Evolutionary conservation across 2,797 vertebrate species (phyloP), one percentile per base, ranked within the genome.

Genomic region (Rhynchonycteris naso): DNA sequence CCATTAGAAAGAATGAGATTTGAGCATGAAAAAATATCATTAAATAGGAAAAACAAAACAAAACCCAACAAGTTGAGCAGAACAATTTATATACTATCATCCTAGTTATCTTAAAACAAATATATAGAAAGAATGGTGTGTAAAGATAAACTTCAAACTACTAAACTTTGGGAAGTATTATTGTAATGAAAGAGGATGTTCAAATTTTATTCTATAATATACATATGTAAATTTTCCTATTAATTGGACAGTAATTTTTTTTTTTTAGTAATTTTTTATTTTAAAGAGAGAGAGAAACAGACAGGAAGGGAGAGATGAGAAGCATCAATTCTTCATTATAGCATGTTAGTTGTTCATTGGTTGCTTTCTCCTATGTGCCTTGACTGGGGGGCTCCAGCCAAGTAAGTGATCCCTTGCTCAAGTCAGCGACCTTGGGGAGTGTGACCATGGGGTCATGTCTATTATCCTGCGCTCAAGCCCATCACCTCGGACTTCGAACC

Each of bases 141-240:
- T 54, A 75, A 91, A 35, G 19, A 74, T 88, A 47, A 80, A 69
- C 54, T 69, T 93, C 71, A 74, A 90, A 74, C 28, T 56, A 81
- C n/a, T 82, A 92, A 92, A 1, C 11, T 84, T 85, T 66, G 28
- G 58, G 33, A 93, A 88, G 52, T 21, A 68, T n/a, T 52, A 35
- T 19, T 90, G 35, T 56, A 83, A 91, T 50, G 50, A 75, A 96
- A 82, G 24, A 71, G 19, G 15, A 90, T 93, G n/a, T 65, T 93
- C 38, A 8, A 6, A 58, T 66, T 87, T 54, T 50, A 63, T 61
- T 84, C 35, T 65, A 47, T 71, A 91, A 88, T 28, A n/a, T 81
- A 28, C 22, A 81, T 71, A 47, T 50, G 54, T 76, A 87, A 10
- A 33, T 28, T 59, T 75, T 71, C 52, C 6, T 80, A 84, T 81